A percentile compares a stretch with the other conserved stretches of the same genome.
Conservation (phyloP, 2,888 invertebrate genomes). For the Dinocampus coccinellae region DNA sequence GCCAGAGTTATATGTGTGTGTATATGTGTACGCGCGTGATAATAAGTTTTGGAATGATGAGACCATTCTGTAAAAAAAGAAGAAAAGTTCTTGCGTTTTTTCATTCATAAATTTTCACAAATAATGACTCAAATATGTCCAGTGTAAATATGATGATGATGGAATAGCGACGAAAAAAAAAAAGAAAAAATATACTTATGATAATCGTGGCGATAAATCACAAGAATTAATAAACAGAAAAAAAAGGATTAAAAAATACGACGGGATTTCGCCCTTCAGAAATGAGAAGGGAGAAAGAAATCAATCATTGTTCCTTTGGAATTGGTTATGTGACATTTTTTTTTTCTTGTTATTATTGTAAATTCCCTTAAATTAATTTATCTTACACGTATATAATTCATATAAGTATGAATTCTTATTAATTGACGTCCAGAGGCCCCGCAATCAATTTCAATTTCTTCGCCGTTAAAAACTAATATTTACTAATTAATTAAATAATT, state of each 20-base stretch:
- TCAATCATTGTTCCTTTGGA: not conserved
- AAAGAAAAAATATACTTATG: slow-evolving; percentile 14
- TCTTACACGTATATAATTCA: not conserved
- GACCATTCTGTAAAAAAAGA: not conserved
- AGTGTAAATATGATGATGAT: slow-evolving; percentile 29
- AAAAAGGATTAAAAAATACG: slow-evolving; percentile 11
- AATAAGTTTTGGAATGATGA: not conserved
- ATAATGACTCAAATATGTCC: slow-evolving; percentile 34
- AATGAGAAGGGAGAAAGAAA: slow-evolving; percentile 12
- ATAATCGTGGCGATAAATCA: not conserved
- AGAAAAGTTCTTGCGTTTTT: slow-evolving; percentile 9
- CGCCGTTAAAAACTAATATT: not conserved
- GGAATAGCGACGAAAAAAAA: slow-evolving; percentile 31
- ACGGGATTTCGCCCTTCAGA: not conserved
- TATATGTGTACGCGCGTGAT: not conserved
- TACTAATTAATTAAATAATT: not conserved
- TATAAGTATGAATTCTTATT: not conserved
- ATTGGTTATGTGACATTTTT: slow-evolving; percentile 12
- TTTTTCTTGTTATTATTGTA: slow-evolving; percentile 3
- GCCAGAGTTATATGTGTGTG: not conserved
- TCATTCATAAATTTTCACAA: slow-evolving; percentile 23
- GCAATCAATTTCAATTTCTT: not conserved
- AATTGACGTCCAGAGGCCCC: slow-evolving; percentile 5
- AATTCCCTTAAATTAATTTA: slow-evolving; percentile 1
- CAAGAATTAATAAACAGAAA: slow-evolving; percentile 15